Conservation (phyloP, 2,888 invertebrate genomes). For the Synanthedon formicaeformis region DNA sequence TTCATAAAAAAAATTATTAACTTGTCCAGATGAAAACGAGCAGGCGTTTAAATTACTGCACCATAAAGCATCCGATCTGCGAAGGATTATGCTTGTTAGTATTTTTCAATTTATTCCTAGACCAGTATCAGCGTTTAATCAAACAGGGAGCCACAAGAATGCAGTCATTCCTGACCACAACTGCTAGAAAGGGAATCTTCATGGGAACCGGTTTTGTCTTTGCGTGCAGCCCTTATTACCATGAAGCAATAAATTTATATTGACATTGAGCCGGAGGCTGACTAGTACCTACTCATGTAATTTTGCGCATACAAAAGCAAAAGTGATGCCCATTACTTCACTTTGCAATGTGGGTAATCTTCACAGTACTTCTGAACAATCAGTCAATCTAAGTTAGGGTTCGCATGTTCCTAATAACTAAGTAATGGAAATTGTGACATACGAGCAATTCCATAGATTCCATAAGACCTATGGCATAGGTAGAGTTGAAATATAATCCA, state of each 20-base stretch:
- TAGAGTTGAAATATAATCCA: no score
- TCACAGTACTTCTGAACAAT: no score
- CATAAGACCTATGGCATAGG: no score
- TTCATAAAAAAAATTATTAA: no score
- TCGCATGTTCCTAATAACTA: no score
- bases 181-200: conserved; percentile 49
- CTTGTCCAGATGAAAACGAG: no score
- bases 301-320: conserved; percentile 24
- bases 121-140: conserved; percentile 40
- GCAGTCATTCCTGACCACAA: conserved; percentile 24
- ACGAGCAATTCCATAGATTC: no score
- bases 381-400: no score
- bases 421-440: no score
- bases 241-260: background rate
- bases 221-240: background rate
- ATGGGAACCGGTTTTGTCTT: conserved; percentile 39
- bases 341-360: background rate
- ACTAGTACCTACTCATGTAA: conserved; percentile 17
- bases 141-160: conserved; percentile 39
- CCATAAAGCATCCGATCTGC: no score
- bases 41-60: no score
- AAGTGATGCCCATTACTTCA: conserved; percentile 1
- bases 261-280: background rate
- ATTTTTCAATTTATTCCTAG: conserved; percentile 35
- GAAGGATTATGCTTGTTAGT: background rate